Percentiles rank a stretch among this genome's conserved stretches.
phyloP scores from a whole-genome alignment of 2,113 vertebrate species.

The Cochlearius cochlearius region DNA sequence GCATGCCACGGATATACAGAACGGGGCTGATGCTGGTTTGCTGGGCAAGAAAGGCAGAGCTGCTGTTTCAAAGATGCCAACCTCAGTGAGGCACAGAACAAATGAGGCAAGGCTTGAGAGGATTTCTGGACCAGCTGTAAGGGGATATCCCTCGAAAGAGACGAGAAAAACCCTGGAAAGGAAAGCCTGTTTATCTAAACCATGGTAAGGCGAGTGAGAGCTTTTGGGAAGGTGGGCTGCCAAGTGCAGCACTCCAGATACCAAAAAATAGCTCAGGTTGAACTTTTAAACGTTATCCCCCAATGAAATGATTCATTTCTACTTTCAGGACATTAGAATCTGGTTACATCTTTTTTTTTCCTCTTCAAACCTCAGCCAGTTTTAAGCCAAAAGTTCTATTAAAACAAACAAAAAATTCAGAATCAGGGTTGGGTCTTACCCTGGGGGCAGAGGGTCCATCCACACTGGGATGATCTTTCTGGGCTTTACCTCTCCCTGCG shows the following conservation, averaged over 20 bases:
- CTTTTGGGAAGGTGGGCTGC: background rate
- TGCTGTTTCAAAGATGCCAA: background rate
- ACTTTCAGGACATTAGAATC: background rate
- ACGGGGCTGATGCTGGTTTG: background rate
- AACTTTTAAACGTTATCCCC: background rate
- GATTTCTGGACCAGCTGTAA: background rate
- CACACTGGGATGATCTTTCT: background rate
- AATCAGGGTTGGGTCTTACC: background rate
- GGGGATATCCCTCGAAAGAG: background rate
- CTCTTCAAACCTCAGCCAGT: background rate
- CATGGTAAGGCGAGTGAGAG: background rate
- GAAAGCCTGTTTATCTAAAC: background rate
- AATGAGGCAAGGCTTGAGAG: background rate
- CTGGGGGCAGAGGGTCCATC: background rate
- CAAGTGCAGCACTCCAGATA: background rate
- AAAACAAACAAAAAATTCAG: background rate
- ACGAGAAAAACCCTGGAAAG: background rate
- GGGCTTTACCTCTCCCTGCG: background rate
- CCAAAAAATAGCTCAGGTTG: background rate
- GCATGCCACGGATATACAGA: background rate
- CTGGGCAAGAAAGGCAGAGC: background rate
- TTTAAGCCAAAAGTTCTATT: background rate
- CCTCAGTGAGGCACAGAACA: background rate
- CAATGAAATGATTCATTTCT: background rate
- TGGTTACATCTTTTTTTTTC: fast-evolving